Evolutionary conservation across 2,797 vertebrate species (phyloP), one percentile per base, ranked within the genome.

Genomic region (Malurus leucopterus): DNA sequence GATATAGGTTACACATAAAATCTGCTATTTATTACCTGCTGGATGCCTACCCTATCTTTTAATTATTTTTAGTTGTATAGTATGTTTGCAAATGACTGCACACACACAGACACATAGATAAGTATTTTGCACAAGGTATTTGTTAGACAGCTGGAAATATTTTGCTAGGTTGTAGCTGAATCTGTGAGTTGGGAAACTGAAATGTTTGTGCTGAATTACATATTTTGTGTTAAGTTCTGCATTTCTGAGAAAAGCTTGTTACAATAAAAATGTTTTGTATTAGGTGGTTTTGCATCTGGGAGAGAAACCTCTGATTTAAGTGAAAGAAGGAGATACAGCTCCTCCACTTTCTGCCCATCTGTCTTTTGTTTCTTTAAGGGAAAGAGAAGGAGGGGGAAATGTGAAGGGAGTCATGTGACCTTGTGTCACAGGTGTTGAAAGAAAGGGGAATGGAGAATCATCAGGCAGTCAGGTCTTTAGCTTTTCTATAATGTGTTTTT

Each of bases 91-190:
- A 5, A 3, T 32, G 13, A 19, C 23, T 32, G 21, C 10, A 5
- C 7, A 22, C 6, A 15, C 29, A 13, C 1, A 4, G 27, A 49
- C 8, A n/a, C 2, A 61, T 1, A 62, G 6, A 9, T 17, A 44
- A 49, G 41, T 38, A 54, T 67, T 78, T 54, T 55, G 27, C 41
- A 21, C 29, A 49, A 18, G 11, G 0, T 40, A 9, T 70, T 64
- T 55, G 9, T 68, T 72, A 51, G 11, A n/a, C 32, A 46, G 29
- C 15, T 72, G 30, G 22, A 64, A 83, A n/a, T 59, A 47, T 17
- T 83, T 82, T 68, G 5, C 46, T 59, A 40, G 16, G 8, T 40
- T n/a, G 41, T 47, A 51, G 38, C n/a, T 72, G 38, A 64, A 30
- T 43, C 34, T 51, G 14, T 63, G 41, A 55, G 7, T 32, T 69